Evolutionary conservation across 2,888 invertebrate genomes (phyloP), one percentile per base, ranked within the genome.

Genomic region (Leuctra nigra): DNA sequence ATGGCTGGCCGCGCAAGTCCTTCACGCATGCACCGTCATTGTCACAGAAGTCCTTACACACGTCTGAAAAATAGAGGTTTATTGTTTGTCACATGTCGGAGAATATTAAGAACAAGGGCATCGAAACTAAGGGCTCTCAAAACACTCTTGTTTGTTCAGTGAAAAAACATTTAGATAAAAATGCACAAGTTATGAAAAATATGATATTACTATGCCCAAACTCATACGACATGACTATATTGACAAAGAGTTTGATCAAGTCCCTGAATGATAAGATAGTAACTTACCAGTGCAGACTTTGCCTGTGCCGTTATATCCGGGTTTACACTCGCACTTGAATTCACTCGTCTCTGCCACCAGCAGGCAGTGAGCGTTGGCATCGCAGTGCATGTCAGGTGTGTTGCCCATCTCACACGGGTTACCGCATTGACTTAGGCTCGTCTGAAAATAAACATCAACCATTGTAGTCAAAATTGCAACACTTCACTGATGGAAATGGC

Each of bases 321-420:
- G 88, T 67, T 93, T 94, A 72, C 95, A 96, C 69, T 92, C 87
- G 69, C 95, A 96, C 66, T 86, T 84, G 76, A 91, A 91, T 66
- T 90, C 87, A 63, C 84, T 86, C 9, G 86, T 88, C 69, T 91
- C 91, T 0, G 84, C 83, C 53, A 88, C 83, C 61, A 91, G 77
- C 4, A 93, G 78, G 68, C 94, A 95, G 69, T 89, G 86, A 0
- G 94, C 92, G 69, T 94, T 91, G 1, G 80, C 74, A 70, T 93
- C 90, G 66, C 95, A 95, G 64, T 90, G 86, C 76, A 88, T 87
- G 65, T 89, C 85, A 1, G 84, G 80, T 7, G 44, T 22, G 36
- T 87, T 88, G 59, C 79, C 81, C 71, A 87, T 88, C 68, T 92
- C 89, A 68, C 94, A 94, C 0, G 94, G 94, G 71, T 94, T 93